Base-by-base conservation (phyloP, 2,888 invertebrate genomes). In the Lomographa bimaculata region DNA sequence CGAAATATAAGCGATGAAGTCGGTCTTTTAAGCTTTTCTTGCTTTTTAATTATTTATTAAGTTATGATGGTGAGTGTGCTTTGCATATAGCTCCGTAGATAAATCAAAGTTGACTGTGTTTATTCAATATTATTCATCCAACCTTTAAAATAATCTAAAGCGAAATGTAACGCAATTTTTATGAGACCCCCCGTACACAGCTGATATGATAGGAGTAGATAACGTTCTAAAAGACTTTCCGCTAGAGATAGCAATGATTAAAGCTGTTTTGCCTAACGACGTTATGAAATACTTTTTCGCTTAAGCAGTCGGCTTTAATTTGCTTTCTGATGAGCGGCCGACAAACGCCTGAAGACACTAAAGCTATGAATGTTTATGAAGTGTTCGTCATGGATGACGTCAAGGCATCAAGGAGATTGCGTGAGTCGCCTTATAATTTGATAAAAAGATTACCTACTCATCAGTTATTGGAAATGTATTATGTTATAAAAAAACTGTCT, bases 301-400 rank as follows among this genome's bases (percentile, higher is more conserved):
- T 43, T 46, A 30, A 45, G 36, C 40, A 33, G 35, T 50, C 54
- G 52, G 46, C 41, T 56, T 56, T 58, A 59, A 62, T 60, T 63
- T 46, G 46, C 46, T 43, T 30, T 36, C 52, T 67, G 65, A 65
- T 60, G 59, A 59, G 58, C 47, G 42, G 42, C 7, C n/a, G 20
- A 34, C 24, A n/a, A n/a, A 19, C 34, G 51, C 37, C 47, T 46
- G 26, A 26, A 45, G 44, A 49, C 44, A 37, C 39, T 50, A 53
- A 54, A 50, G 14, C 53, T 50, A 45, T 49, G 37, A 54, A 47
- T 56, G 54, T 53, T 54, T 53, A 45, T 47, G 39, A 53, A 46
- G 14, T n/a, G 47, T 54, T 34, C 23, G 19, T 14, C 25, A 34
- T 18, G 11, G 32, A 20, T 42, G 45, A 39, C 46, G 37, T 46